phyloP scores from a whole-genome alignment of 2,888 invertebrate species.

The Microplitis manilae region DNA sequence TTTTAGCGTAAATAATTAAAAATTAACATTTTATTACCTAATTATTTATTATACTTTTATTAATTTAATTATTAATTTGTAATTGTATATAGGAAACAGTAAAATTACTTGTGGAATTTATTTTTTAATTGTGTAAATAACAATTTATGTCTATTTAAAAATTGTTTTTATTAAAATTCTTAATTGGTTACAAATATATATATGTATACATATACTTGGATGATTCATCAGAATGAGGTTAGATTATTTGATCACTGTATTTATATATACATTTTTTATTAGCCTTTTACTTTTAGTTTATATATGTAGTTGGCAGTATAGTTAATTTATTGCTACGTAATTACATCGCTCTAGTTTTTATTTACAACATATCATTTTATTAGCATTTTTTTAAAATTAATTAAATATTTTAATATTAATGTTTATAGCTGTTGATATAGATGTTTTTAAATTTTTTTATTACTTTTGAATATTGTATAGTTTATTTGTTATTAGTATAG shows the following conservation, averaged over 20 bases:
- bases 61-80: too few species aligned
- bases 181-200: neutral
- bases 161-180: neutral
- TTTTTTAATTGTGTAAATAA: too few species aligned
- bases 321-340: conserved; percentile 8
- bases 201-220: neutral
- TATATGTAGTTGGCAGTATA: neutral
- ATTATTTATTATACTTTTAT: too few species aligned
- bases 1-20: too few species aligned
- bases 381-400: neutral
- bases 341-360: neutral
- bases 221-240: conserved; percentile 7
- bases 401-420: neutral
- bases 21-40: too few species aligned
- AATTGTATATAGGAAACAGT: too few species aligned
- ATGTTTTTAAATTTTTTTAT: neutral
- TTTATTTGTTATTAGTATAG: neutral
- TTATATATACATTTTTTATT: neutral
- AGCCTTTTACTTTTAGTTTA: conserved; percentile 11
- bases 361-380: neutral
- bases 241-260: conserved; percentile 6
- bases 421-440: neutral
- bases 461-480: neutral
- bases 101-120: too few species aligned
- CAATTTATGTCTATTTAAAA: neutral